phyloP scores from a whole-genome alignment of 2,797 vertebrate species.

The Argya squamiceps region DNA sequence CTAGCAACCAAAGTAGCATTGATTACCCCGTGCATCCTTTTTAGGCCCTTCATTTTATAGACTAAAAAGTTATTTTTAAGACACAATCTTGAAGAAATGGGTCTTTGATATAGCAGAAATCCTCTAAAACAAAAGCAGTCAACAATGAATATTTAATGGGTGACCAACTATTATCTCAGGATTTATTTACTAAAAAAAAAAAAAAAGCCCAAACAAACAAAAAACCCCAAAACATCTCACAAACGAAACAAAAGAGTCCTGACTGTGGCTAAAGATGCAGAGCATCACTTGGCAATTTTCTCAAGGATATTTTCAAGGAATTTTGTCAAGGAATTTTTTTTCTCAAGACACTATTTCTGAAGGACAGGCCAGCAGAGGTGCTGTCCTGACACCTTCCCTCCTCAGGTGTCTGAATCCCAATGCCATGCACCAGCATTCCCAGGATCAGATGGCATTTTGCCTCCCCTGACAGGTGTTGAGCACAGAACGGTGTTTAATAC shows the following conservation, averaged over 20 bases:
- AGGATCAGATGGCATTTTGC: not conserved
- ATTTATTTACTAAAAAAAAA: not conserved
- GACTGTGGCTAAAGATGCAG: not conserved
- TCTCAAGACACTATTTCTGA: not conserved
- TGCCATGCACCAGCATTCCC: not conserved
- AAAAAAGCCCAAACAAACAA: no score
- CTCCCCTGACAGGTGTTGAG: not conserved
- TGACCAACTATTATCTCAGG: not conserved
- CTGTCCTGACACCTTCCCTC: not conserved
- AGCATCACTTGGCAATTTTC: not conserved
- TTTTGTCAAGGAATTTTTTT: not conserved
- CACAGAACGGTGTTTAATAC: not conserved
- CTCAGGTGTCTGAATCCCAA: no score
- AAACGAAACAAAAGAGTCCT: not conserved
- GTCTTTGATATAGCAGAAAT: not conserved
- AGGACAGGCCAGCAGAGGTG: not conserved
- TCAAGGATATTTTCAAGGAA: no score
- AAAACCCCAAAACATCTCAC: not conserved
- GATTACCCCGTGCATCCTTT: constrained; percentile 25
- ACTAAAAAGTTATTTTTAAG: constrained; percentile 38
- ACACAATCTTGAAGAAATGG: not conserved
- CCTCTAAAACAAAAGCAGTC: not conserved
- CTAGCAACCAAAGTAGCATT: constrained; percentile 18
- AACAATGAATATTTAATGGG: constrained; percentile 39
- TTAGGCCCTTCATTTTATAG: constrained; percentile 18